phyloP scores from a whole-genome alignment of 2,888 invertebrate species.

The Epicampocera succincta region DNA sequence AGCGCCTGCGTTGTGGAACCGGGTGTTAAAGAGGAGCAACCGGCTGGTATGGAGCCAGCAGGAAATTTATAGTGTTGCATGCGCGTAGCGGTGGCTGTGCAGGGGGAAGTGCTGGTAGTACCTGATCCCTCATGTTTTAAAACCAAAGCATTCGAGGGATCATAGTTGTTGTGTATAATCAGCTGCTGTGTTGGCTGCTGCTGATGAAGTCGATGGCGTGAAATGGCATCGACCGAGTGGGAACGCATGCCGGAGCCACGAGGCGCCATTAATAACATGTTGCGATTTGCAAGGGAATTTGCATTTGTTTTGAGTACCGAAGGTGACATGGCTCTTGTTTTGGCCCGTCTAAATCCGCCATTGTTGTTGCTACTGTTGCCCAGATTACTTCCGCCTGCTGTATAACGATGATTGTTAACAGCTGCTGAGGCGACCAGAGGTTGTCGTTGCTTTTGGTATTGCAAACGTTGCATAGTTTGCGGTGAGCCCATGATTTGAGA shows the following conservation, averaged over 20 bases:
- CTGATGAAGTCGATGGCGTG: slow-evolving; percentile 73
- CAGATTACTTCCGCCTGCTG: slow-evolving; percentile 70
- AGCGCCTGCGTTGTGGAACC: slow-evolving; percentile 75
- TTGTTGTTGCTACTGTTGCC: slow-evolving; percentile 48
- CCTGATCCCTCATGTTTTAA: slow-evolving; percentile 79
- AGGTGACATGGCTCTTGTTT: slow-evolving; percentile 77
- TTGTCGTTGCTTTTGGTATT: slow-evolving; percentile 80
- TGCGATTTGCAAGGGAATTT: slow-evolving; percentile 17
- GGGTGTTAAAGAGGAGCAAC: slow-evolving; percentile 59
- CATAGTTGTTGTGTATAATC: slow-evolving; percentile 72
- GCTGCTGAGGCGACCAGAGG: slow-evolving; percentile 76
- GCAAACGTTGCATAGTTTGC: slow-evolving; percentile 75
- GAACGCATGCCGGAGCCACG: slow-evolving; percentile 77
- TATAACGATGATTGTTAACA: slow-evolving; percentile 78
- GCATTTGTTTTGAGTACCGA: slow-evolving; percentile 70
- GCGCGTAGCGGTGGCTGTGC: slow-evolving; percentile 71
- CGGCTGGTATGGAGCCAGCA: slow-evolving; percentile 24
- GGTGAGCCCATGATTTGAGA: slow-evolving; percentile 61
- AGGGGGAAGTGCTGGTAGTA: slow-evolving; percentile 70
- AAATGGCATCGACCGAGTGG: slow-evolving; percentile 81
- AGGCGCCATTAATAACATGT: slow-evolving; percentile 58
- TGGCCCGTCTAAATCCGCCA: slow-evolving; percentile 78
- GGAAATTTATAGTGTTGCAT: slow-evolving; percentile 78
- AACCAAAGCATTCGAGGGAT: slow-evolving; percentile 78
- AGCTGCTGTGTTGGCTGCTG: slow-evolving; percentile 49